These are phyloP conservation scores for Meteorus sp. DNA, from an alignment of 1,140 invertebrate genomes.

Conservation along the genomic window DNA sequence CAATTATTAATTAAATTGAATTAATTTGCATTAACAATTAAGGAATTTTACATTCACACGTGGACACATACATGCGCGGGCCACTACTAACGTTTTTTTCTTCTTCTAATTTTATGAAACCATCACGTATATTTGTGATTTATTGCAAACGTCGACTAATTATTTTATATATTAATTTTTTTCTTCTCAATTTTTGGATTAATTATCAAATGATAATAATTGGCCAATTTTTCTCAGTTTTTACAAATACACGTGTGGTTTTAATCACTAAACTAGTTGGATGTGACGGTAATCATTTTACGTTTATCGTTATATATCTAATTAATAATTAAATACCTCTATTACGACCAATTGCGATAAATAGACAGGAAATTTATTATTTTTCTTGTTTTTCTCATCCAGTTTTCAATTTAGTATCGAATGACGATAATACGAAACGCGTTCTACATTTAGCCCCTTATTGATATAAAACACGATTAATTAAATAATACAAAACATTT, in stretches of 20 bases:
- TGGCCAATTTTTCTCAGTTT: no score
- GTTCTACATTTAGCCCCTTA: no score
- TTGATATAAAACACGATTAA: slow-evolving; percentile 23
- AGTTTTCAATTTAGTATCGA: no score
- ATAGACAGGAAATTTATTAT: neutral
- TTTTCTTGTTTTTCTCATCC: neutral
- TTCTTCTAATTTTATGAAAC: no score
- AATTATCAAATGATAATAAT: no score
- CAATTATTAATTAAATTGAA: no score
- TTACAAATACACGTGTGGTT: slow-evolving; percentile 38
- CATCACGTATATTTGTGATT: no score
- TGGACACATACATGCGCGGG: slow-evolving; percentile 29
- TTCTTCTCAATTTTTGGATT: neutral
- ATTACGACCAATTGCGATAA: neutral
- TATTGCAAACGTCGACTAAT: no score
- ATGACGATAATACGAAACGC: no score
- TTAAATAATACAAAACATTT: slow-evolving; percentile 37
- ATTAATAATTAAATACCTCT: slow-evolving; percentile 8
- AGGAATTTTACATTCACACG: slow-evolving; percentile 26
- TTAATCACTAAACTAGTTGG: slow-evolving; percentile 29
- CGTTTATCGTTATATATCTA: slow-evolving; percentile 12
- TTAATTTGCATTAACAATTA: slow-evolving; percentile 26
- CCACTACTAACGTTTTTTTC: no score
- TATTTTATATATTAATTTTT: neutral
- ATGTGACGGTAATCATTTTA: slow-evolving; percentile 30